Percentiles rank a stretch among this genome's conserved stretches.
Evolutionary conservation across 2,888 invertebrate genomes (phyloP).

Genomic region (Sarcophaga variegata): DNA sequence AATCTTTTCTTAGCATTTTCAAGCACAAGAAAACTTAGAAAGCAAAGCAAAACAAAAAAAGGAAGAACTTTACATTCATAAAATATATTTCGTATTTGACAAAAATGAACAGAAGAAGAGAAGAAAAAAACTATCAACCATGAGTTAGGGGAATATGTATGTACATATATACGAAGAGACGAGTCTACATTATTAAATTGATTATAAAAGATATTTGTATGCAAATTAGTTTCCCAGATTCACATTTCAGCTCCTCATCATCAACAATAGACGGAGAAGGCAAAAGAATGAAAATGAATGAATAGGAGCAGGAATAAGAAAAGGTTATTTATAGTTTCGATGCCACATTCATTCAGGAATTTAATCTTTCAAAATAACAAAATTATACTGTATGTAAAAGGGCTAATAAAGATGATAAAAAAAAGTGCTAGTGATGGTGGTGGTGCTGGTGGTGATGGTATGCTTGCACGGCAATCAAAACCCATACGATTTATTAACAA

Average conservation of each 20-base stretch:
- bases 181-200: slow-evolving; percentile 68
- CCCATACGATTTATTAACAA: slow-evolving; percentile 35
- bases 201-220: slow-evolving; percentile 72
- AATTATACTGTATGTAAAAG: slow-evolving; percentile 27
- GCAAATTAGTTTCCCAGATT: slow-evolving; percentile 69
- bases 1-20: slow-evolving; percentile 39
- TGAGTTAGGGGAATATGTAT: neutral
- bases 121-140: neutral
- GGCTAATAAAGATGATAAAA: slow-evolving; percentile 11
- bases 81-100: slow-evolving; percentile 49
- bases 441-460: neutral
- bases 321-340: slow-evolving; percentile 65
- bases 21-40: neutral
- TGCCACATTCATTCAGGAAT: slow-evolving; percentile 56
- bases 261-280: neutral
- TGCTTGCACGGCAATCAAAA: slow-evolving; percentile 27
- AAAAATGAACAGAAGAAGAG: neutral
- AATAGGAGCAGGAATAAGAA: neutral
- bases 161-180: slow-evolving; percentile 31
- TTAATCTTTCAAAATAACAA: slow-evolving; percentile 49
- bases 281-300: neutral
- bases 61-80: slow-evolving; percentile 9
- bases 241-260: slow-evolving; percentile 45
- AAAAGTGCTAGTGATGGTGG: neutral
- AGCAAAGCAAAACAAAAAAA: neutral